Evolutionary conservation across 2,888 invertebrate genomes (phyloP), one percentile per base, ranked within the genome.

Genomic region (Thalpophila matura): DNA sequence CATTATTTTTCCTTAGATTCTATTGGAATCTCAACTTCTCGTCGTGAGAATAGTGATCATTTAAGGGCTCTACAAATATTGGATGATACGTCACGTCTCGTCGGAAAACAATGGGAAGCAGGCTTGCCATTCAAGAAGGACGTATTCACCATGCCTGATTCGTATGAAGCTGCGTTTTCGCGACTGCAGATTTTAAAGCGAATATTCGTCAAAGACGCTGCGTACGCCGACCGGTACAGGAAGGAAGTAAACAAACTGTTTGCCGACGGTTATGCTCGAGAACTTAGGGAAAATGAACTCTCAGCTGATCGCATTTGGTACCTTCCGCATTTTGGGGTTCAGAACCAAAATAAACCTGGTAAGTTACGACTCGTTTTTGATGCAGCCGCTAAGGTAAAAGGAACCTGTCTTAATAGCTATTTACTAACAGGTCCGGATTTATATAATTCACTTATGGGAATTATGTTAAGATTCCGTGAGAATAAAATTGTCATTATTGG

Each of bases 1-100:
- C 10, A 42, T 16, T 26, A 10, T 16, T 43, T 16, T 26, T 7
- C 20, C 10, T 20, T 43, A n/a, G 42, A 24, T 2, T 14, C 42
- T 3, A 3, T 24, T 14, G 42, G 22, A 42, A 42, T 42, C 18
- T 24, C 40, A n/a, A 42, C 40, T n/a, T 42, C 22, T 22, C 9
- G 3, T 42, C 40, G 40, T 22, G n/a, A 42, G 9, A 24, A 42
- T 42, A 42, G 22, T 4, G 40, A 42, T 22, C n/a, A 42, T 42
- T 7, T 42, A 5, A 22, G n/a, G 22, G 22, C 9, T 42, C 9
- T 42, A 7, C 12, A 14, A 12, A 42, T 42, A 14, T 7, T 38
- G 10, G 38, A 38, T 38, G 14, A 38, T 10, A 38, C 38, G 10
- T 18, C 38, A 38, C 38, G 38, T 4, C 18, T 14, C 18, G 18